Base-by-base conservation (phyloP, 2,113 vertebrate genomes). In the Peromyscus maniculatus region DNA sequence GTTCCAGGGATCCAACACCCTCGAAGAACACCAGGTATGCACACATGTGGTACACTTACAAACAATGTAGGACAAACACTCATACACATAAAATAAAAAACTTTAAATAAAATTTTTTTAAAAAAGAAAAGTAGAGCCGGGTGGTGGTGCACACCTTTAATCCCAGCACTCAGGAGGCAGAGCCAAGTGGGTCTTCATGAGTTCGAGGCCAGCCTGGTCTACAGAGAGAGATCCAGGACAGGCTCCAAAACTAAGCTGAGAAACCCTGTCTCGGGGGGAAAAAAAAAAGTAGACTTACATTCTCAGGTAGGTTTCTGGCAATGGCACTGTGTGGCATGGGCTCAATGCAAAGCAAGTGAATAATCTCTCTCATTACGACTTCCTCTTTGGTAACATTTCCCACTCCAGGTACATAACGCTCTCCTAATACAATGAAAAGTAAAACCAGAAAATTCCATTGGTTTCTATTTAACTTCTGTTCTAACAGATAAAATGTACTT, bases 311-410 rank as follows among this genome's bases (percentile, higher is more conserved):
- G 94, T 99, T 99, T 98, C 99, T 99, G 91, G 99, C 99, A 98
- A 99, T 99, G 87, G 99, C 99, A 97, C 99, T 99, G 90, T 99
- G 99, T 98, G 99, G 99, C 99, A 99, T 99, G 86, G 99, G 99
- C 96, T 99, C 99, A 98, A 99, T 99, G 97, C 99, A 99, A 69
- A 99, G 98, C 79, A 99, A 98, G 97, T 99, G 99, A 96, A 99
- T 98, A 57, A 99, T 99, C 98, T 99, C 99, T 97, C 99, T 99
- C 99, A 99, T 99, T 4, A 98, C 99, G 98, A 99, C 99, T 8
- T 99, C 99, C 97, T 99, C 99, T 98, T 99, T 99, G 95, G 99
- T 99, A 96, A 99, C 99, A 24, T 99, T 97, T 98, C 99, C 99
- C 97, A 99, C 98, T 89, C 99, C 99, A 66, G 99, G 99, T 43